Evolutionary conservation across 2,888 invertebrate species (phyloP).

Genomic region (Syrphus vitripennis): DNA sequence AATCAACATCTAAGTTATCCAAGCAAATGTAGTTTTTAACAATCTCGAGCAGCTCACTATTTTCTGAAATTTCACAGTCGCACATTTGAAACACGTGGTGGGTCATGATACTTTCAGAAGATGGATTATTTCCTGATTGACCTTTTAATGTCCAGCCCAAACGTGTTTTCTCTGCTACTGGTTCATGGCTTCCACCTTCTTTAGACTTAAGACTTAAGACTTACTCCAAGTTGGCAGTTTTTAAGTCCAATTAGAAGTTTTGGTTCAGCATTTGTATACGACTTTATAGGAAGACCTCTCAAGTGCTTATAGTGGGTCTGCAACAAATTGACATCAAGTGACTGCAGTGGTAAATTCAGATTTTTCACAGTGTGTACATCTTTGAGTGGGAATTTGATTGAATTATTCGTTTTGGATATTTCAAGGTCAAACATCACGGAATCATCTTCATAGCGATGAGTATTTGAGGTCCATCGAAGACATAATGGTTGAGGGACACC

Average conservation of each 20-base stretch:
- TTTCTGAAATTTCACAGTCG: conserved; percentile 21
- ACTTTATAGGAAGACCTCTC: neutral
- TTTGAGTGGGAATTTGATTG: too few relatives aligned
- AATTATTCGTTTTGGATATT: too few relatives aligned
- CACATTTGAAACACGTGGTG: conserved; percentile 29
- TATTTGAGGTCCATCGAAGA: too few relatives aligned
- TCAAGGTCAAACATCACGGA: too few relatives aligned
- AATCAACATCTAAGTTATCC: conserved; percentile 47
- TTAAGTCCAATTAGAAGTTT: neutral
- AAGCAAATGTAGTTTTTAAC: conserved; percentile 46
- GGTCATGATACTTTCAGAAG: neutral
- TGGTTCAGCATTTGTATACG: neutral
- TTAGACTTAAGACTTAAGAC: neutral
- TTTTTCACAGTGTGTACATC: too few relatives aligned
- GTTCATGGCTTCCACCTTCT: neutral
- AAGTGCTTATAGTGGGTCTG: neutral
- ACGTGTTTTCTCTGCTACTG: too few relatives aligned
- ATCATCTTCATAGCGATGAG: too few relatives aligned
- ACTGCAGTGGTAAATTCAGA: too few relatives aligned
- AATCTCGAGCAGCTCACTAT: conserved; percentile 18
- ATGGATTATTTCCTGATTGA: too few relatives aligned
- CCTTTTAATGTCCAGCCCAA: too few relatives aligned
- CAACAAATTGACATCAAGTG: neutral
- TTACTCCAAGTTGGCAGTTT: neutral
- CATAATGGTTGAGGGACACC: too few relatives aligned